Base-by-base conservation (phyloP, 2,888 invertebrate species). In the Hyppa rectilinea region DNA sequence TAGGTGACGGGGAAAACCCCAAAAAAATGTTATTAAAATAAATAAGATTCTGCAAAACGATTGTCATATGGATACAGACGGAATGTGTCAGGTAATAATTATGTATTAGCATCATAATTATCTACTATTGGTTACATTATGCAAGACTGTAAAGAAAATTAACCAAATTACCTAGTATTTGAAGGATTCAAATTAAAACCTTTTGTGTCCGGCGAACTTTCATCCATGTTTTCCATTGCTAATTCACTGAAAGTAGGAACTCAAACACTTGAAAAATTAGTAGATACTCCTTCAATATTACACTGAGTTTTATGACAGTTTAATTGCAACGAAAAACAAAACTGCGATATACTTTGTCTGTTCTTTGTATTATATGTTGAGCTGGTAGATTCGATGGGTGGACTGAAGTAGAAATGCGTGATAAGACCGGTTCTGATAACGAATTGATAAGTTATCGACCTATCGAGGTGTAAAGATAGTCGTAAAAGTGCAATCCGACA, bases 151-250 rank as follows among this genome's bases (percentile, higher is more conserved):
- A 12, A 31, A 31, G 36, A 36, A 53, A 34, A n/a, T 45, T 52
- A 2, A 45, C 6, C 29, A 1, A 31, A 70, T 62, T 64, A 86
- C 85, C 86, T 84, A 0, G 84, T 82, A 68, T 85, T 86, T 0
- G 67, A 62, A n/a, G 84, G 72, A 0, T 75, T 86, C 2, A 75
- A 70, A 38, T 82, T 75, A 64, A 84, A 86, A 10, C 68, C 80
- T 20, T 72, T 82, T 2, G 65, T 55, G 26, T 86, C 85, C 4
- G 81, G 23, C 0, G 63, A 55, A 65, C 66, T 78, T 62, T 85
- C 83, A 10, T 74, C 75, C 52, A 70, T 67, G 0, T 56, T 56
- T 45, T 75, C 60, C 79, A 63, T 68, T 38, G 3, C 3, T 12
- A 26, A 17, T 9, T 17, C 7, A 45, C 29, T 0, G 12, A 31